phyloP scores from a whole-genome alignment of 92 coral and sea anemone genomes.

The Palythoa grandis region DNA sequence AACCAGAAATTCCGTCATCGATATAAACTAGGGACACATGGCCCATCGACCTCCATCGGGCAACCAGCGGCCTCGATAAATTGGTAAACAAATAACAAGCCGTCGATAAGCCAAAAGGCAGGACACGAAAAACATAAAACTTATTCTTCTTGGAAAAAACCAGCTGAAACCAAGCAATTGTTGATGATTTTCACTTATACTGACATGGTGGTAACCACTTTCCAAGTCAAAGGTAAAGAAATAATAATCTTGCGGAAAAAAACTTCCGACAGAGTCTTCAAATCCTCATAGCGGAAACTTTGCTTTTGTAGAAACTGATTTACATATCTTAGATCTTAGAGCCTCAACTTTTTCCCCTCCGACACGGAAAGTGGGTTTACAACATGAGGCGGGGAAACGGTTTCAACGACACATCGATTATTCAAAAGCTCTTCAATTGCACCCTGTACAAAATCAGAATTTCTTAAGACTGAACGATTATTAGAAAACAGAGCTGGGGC shows the following conservation, averaged over 20 bases:
- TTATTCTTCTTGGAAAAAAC: neutral
- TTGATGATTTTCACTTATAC: constrained; percentile 46
- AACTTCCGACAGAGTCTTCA: constrained; percentile 27
- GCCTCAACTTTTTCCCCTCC: constrained; percentile 52
- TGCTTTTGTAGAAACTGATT: constrained; percentile 13
- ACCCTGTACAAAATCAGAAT: constrained; percentile 47
- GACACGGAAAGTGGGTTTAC: constrained; percentile 64
- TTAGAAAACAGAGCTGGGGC: constrained; percentile 41
- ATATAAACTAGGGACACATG: constrained; percentile 55
- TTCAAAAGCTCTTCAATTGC: constrained; percentile 47
- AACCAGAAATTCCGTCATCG: constrained; percentile 55
- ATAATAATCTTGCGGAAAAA: constrained; percentile 15
- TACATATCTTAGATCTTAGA: constrained; percentile 52
- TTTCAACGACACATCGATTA: constrained; percentile 41
- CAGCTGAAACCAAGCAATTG: constrained; percentile 59
- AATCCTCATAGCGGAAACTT: constrained; percentile 44
- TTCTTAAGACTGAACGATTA: constrained; percentile 36
- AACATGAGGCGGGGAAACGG: constrained; percentile 44
- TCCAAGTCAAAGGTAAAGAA: constrained; percentile 55
- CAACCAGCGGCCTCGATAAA: constrained; percentile 52
- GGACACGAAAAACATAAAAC: constrained; percentile 50
- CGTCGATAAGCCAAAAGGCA: constrained; percentile 49
- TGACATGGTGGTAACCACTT: constrained; percentile 57
- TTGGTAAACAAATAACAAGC: constrained; percentile 54
- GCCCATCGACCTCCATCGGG: constrained; percentile 52